Conservation (phyloP, 2,797 vertebrate genomes). For the Myotis planiceps region DNA sequence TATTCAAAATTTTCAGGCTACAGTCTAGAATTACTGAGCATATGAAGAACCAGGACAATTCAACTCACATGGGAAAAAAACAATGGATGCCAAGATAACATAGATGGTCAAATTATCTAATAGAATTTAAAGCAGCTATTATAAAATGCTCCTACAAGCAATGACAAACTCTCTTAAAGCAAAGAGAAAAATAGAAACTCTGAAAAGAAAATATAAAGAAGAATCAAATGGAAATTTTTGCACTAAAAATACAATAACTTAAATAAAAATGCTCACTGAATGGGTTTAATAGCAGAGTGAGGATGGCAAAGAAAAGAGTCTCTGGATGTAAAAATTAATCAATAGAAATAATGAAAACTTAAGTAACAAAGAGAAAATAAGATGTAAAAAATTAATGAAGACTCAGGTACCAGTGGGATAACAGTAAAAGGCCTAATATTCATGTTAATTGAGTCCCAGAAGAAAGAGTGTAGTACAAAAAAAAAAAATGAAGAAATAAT, state of each 20-base stretch:
- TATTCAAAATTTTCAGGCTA: background rate
- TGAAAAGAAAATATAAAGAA: conserved; percentile 7
- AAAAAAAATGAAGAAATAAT: background rate
- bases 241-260: background rate
- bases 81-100: background rate
- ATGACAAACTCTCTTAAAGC: background rate
- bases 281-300: background rate
- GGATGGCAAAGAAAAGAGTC: background rate
- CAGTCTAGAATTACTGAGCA: background rate
- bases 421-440: background rate
- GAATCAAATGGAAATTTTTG: background rate
- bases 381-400: background rate
- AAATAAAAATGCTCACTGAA: background rate
- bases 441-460: background rate
- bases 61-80: background rate
- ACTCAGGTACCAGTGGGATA: background rate
- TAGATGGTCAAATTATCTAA: background rate
- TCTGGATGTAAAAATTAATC: background rate
- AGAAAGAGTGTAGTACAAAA: background rate
- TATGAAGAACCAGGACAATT: background rate
- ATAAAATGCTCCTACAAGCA: background rate
- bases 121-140: background rate
- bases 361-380: background rate
- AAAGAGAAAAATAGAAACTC: background rate
- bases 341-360: background rate